phyloP scores from a whole-genome alignment of 2,797 vertebrate genomes.

The Loriculus beryllinus region DNA sequence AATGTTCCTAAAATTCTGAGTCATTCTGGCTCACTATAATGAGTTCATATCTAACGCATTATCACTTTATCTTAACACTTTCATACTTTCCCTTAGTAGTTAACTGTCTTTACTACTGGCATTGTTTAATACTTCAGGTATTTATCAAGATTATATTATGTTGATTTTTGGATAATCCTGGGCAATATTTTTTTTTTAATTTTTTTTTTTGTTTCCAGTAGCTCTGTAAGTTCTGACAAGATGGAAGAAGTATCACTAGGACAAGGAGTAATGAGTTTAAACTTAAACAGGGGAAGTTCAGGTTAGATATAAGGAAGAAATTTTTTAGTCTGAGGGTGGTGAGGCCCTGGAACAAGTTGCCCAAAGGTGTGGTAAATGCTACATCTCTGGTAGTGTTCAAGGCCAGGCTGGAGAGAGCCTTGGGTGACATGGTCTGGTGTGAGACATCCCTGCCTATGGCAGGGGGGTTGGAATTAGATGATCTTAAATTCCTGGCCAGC shows the following conservation, averaged over 20 bases:
- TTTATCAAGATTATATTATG: neutral
- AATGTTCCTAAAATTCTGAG: slow-evolving; percentile 21
- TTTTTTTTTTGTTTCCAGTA: neutral
- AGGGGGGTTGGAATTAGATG: neutral
- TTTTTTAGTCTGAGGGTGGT: neutral
- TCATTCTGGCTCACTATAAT: slow-evolving; percentile 18
- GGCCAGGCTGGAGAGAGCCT: neutral
- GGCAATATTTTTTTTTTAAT: neutral
- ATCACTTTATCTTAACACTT: neutral
- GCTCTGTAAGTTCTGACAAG: neutral
- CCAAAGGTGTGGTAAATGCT: neutral
- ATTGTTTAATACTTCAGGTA: neutral
- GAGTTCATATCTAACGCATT: neutral
- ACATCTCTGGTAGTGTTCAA: neutral
- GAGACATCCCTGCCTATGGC: neutral
- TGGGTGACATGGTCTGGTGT: neutral
- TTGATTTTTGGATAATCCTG: neutral
- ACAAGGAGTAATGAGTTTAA: neutral
- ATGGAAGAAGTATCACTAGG: neutral
- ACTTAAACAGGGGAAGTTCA: neutral
- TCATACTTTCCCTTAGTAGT: neutral
- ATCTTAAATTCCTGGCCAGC: neutral
- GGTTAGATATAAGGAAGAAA: neutral
- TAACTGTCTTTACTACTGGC: neutral
- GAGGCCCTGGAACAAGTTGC: neutral